Evolutionary conservation across 1,140 invertebrate genomes (phyloP).

Genomic region (Caenorhabditis briggsae): DNA sequence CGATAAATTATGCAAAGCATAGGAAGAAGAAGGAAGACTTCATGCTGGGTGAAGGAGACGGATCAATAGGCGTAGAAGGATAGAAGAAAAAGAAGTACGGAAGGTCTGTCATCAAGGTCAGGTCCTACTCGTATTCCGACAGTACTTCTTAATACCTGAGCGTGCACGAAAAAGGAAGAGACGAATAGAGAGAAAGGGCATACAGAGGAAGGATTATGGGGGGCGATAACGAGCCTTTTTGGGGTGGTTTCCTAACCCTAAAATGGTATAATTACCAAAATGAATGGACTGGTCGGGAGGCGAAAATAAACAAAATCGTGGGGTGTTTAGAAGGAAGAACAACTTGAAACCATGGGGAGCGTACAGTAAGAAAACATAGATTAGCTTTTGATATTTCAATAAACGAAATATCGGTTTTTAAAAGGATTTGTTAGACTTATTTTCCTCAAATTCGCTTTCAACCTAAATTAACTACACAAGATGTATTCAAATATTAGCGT

Average conservation of each 20-base stretch:
- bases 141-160: conserved; percentile 48
- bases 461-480: no score
- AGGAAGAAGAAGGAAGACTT: neutral
- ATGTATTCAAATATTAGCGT: no score
- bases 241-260: neutral
- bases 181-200: neutral
- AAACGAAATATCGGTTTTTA: no score
- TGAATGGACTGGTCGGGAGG: neutral
- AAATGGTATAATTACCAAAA: conserved; percentile 11
- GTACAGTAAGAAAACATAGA: no score
- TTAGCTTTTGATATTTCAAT: no score
- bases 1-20: conserved; percentile 41
- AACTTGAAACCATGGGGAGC: neutral
- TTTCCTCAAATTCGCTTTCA: no score
- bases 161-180: neutral
- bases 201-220: conserved; percentile 5
- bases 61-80: conserved; percentile 40
- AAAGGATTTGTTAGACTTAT: no score
- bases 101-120: conserved; percentile 42
- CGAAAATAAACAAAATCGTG: neutral
- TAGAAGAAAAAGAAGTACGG: neutral
- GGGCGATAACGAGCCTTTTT: neutral
- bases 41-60: conserved; percentile 14
- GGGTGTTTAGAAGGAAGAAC: neutral
- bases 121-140: neutral